phyloP scores from a whole-genome alignment of 2,113 vertebrate species.

The Ailurus styani region DNA sequence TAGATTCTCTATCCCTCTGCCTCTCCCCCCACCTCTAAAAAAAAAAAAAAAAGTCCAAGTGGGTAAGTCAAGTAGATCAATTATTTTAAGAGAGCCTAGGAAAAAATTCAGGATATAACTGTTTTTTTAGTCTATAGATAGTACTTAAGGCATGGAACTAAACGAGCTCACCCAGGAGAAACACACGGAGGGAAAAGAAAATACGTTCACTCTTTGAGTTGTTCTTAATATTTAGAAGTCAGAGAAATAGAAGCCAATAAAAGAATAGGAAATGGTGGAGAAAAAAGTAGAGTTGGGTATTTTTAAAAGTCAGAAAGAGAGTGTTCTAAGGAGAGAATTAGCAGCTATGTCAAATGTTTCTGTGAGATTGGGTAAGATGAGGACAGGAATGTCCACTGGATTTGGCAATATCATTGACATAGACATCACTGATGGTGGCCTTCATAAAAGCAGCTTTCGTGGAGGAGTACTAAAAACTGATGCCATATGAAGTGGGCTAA shows the following conservation, averaged over 20 bases:
- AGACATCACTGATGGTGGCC: background rate
- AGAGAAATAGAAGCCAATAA: background rate
- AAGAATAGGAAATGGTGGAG: background rate
- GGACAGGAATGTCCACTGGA: background rate
- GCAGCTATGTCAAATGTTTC: background rate
- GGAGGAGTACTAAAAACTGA: background rate
- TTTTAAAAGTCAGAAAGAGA: background rate
- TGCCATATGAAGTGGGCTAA: background rate
- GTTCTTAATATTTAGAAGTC: background rate
- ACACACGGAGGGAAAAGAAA: background rate
- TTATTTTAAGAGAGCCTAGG: background rate
- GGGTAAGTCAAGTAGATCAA: background rate
- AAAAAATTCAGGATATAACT: background rate
- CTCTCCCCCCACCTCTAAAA: background rate
- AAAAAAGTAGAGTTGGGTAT: background rate
- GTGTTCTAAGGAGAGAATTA: background rate
- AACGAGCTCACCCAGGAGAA: background rate
- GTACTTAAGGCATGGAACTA: background rate
- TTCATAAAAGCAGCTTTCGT: background rate
- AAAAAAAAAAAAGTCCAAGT: background rate
- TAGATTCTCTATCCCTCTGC: background rate
- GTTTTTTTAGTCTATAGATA: background rate
- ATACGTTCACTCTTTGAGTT: background rate
- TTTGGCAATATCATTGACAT: background rate
- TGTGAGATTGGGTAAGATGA: background rate